Base-by-base conservation (phyloP, 2,113 vertebrate species). In the Sprattus sprattus region DNA sequence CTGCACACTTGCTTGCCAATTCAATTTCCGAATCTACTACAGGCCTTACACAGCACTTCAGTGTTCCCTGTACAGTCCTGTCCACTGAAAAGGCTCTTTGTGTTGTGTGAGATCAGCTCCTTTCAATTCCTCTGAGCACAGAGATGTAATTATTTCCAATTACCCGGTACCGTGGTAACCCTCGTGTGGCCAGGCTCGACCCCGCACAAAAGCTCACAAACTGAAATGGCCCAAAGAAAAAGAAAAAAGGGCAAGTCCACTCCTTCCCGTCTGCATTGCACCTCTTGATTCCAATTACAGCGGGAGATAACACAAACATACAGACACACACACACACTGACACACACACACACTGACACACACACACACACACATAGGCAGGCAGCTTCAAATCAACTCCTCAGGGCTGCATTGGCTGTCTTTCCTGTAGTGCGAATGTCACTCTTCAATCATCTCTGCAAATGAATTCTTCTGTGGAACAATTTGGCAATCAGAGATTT, bases 121-220 rank as follows among this genome's bases (percentile, higher is more conserved):
- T 89, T 92, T 89, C 87, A 87, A 92, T 91, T 90, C 90, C 88
- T 67, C 39, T 50, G 45, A 84, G 86, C 81, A 89, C 89, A 90
- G 86, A 89, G 92, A 92, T 92, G 84, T 88, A 92, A 93, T 92
- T 91, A 93, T 85, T 91, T 89, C 71, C 89, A 92, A 92, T 93
- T 92, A 91, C 89, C 86, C 83, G 32, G 88, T 84, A 85, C 90
- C 85, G 89, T 88, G 81, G 71, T 54, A 86, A 88, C 84, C 88
- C 85, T 84, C 28, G 28, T 32, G 67, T 39, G 5, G 28, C 11
- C 25, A 71, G 64, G 25, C 67, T 75, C 10, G 25, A 32, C 10
- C 3, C 3, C 67, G 39, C 67, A 75, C 67, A 75, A 75, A 39
- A 75, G 67, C 67, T 15, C 28, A 39, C 67, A 39, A 9, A 75